Evolutionary conservation across 2,888 invertebrate genomes (phyloP).

Genomic region (Parnassius mnemosyne): DNA sequence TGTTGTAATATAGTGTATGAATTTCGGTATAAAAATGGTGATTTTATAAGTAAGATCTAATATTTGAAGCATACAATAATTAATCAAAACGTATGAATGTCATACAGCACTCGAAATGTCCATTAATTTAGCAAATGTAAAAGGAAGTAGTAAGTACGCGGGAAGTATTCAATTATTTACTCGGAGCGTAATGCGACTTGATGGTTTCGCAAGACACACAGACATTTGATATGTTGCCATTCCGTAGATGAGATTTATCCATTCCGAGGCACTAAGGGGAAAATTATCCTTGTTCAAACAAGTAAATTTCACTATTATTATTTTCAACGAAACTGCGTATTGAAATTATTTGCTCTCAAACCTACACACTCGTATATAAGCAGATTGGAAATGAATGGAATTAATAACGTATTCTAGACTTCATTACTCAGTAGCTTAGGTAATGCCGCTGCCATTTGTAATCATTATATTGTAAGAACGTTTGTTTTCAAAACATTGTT

Average conservation of each 20-base stretch:
- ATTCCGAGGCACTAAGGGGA: constrained; percentile 6
- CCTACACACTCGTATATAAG: constrained; percentile 4
- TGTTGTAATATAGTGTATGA: neutral
- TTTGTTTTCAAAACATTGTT: constrained; percentile 24
- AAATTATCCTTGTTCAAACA: neutral
- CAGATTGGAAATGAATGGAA: constrained; percentile 9
- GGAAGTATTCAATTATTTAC: constrained; percentile 23
- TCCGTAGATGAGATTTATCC: constrained; percentile 5
- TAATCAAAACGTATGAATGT: neutral
- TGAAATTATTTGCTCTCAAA: constrained; percentile 19
- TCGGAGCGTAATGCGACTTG: constrained; percentile 9
- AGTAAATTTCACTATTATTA: neutral
- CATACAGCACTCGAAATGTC: neutral
- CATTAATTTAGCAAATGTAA: constrained; percentile 13
- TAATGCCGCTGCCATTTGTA: constrained; percentile 16
- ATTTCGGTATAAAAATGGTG: neutral
- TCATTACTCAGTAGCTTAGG: constrained; percentile 16
- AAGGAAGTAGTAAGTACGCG: constrained; percentile 11
- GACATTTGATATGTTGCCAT: constrained; percentile 18
- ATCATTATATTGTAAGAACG: constrained; percentile 14
- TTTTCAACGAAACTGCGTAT: constrained; percentile 13
- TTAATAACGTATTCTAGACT: constrained; percentile 15
- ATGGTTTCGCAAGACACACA: constrained; percentile 11
- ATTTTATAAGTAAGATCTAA: neutral
- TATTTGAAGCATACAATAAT: neutral